phyloP scores from a whole-genome alignment of 2,888 invertebrate genomes.

The Erynnis tages region DNA sequence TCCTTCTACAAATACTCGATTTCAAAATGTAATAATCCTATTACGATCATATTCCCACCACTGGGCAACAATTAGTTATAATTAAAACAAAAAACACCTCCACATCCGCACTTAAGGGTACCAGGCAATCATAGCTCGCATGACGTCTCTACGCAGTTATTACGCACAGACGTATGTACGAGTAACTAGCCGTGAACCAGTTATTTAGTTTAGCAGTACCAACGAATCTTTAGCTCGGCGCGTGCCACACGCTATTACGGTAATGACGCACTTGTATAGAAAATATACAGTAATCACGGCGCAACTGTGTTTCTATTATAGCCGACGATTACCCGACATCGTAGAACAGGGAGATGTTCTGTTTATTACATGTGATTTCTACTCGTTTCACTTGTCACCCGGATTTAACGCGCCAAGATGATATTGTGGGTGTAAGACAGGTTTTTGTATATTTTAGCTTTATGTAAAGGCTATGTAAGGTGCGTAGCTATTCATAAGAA shows the following conservation, averaged over 20 bases:
- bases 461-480: no score
- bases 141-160: conserved; percentile 4
- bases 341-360: conserved; percentile 37
- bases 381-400: conserved; percentile 44
- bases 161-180: neutral
- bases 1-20: no score
- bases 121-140: conserved; percentile 25
- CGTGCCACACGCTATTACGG: conserved; percentile 58
- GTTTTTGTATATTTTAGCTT: no score
- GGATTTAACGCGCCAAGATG: conserved; percentile 32
- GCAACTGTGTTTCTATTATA: conserved; percentile 52
- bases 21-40: no score
- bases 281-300: conserved; percentile 62
- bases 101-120: no score
- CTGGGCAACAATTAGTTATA: no score
- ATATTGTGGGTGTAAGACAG: no score
- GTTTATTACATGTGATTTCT: conserved; percentile 43
- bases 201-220: conserved; percentile 39
- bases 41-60: no score
- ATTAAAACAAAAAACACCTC: no score
- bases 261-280: conserved; percentile 63
- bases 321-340: conserved; percentile 45
- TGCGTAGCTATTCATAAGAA: no score
- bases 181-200: conserved; percentile 25
- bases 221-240: conserved; percentile 42